Conservation (phyloP, 2,888 invertebrate genomes). For the Andrena bicolor region DNA sequence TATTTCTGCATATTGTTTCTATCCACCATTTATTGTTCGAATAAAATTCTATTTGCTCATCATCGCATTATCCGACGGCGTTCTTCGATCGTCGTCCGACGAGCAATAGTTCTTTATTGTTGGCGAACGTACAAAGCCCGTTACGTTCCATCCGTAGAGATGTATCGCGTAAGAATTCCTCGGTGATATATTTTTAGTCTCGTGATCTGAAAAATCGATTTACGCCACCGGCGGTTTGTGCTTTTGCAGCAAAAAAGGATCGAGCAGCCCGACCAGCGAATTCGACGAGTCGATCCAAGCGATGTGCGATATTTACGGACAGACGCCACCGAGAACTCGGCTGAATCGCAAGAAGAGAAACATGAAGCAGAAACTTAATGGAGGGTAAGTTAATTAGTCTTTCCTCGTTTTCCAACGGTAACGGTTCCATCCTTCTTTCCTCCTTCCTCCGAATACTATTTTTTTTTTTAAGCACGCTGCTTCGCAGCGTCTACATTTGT, state of each 20-base stretch:
- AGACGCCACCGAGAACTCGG: constrained; percentile 92
- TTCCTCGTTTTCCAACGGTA: background rate
- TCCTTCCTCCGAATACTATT: background rate
- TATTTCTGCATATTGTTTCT: background rate
- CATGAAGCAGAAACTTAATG: constrained; percentile 87
- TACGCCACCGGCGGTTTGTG: constrained; percentile 2
- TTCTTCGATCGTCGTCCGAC: constrained; percentile 2
- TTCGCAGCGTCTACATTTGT: background rate
- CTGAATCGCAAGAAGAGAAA: constrained; percentile 86
- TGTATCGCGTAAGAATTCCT: background rate
- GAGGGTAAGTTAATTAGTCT: constrained; percentile 84
- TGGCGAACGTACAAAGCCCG: background rate
- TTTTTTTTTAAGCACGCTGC: background rate
- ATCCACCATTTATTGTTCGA: background rate
- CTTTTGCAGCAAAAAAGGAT: constrained; percentile 67
- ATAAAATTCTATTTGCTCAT: background rate
- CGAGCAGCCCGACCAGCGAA: constrained; percentile 70
- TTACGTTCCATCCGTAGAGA: background rate
- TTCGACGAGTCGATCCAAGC: constrained; percentile 76
- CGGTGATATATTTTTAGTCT: constrained; percentile 4
- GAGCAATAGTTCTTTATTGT: background rate
- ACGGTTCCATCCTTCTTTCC: background rate
- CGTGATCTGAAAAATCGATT: background rate
- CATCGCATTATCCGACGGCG: background rate
- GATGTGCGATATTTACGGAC: constrained; percentile 88